Percentiles rank a stretch among this genome's conserved stretches.
These are phyloP conservation scores for Gymnothorax javanicus DNA, from an alignment of 2,797 vertebrate genomes.

Conservation along the genomic window DNA sequence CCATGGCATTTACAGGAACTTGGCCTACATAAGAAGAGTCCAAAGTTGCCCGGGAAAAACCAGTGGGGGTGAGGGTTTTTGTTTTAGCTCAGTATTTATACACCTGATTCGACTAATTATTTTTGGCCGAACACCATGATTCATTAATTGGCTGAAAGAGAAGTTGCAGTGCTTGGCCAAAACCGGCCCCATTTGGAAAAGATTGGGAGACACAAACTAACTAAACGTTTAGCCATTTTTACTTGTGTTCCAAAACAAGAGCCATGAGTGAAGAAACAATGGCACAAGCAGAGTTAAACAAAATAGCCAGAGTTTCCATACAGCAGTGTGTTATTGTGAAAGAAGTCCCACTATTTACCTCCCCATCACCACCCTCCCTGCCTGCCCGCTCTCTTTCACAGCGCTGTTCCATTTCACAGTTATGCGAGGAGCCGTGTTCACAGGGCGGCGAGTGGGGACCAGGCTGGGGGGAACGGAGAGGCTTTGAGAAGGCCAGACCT, in stretches of 20 bases:
- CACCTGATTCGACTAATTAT: background rate
- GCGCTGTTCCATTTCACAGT: conserved; percentile 60
- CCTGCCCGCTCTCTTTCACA: conserved; percentile 58
- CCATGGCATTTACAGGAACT: background rate
- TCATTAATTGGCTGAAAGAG: too few species aligned
- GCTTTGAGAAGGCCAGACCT: conserved; percentile 53
- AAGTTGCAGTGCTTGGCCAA: too few species aligned
- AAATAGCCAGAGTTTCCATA: background rate
- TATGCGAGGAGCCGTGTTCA: conserved; percentile 56
- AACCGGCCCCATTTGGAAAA: background rate
- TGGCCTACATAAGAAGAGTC: background rate
- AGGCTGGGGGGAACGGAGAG: conserved; percentile 53
- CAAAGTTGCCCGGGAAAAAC: too few species aligned
- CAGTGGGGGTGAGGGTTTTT: background rate
- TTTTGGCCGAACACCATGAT: background rate
- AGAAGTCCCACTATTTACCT: background rate
- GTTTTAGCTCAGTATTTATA: background rate
- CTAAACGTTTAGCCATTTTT: background rate
- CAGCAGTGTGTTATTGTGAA: background rate
- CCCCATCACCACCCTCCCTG: conserved; percentile 34
- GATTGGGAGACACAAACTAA: background rate
- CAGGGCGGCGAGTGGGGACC: conserved; percentile 54
- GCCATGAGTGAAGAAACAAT: background rate
- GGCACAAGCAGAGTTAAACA: background rate
- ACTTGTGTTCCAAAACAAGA: background rate